Base-by-base conservation (phyloP, 1,140 invertebrate species). In the Drosophila leontia region DNA sequence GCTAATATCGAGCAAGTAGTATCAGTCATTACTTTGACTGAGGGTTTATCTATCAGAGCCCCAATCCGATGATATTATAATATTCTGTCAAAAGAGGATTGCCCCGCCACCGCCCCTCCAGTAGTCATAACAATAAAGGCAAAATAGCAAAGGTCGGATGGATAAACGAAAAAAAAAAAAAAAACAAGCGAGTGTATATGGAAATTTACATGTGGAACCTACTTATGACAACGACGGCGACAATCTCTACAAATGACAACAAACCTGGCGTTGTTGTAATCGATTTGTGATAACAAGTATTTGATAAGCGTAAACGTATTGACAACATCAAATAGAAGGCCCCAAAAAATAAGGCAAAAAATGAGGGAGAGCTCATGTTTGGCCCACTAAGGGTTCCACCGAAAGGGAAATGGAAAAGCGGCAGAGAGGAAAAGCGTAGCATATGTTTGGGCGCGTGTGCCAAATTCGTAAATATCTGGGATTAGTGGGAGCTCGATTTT, bases 231-330 rank as follows among this genome's bases (percentile, higher is more conserved):
- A 42, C 59, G 55, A 70, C 47, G 57, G n/a, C 55, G 61, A 19
- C 65, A 82, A 87, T 87, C 82, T 62, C 70, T 50, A 65, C 75
- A 50, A 48, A 53, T 68, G 82, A 82, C 82, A 87, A 68, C 75
- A 65, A 71, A 68, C 37, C 56, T 56, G 74, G 23, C 53, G 78
- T 77, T 84, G 69, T 62, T 81, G 75, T 63, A 78, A 90, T 88
- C 85, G 85, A 88, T 88, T 88, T 90, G 63, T 85, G 85, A 88
- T 88, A 88, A 90, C 85, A 88, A 85, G 86, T 90, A 82, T 88
- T 88, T 88, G 86, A 88, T 88, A 88, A 88, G 85, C 84, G 84
- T 87, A 84, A 87, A 87, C 80, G 75, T 86, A 86, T 87, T 85
- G 71, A 82, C 78, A 80, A 77, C 72, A 90, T 80, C 62, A 84